These are phyloP conservation scores for Hesperophylax magnus DNA, from an alignment of 1,140 invertebrate genomes.

Conservation along the genomic window DNA sequence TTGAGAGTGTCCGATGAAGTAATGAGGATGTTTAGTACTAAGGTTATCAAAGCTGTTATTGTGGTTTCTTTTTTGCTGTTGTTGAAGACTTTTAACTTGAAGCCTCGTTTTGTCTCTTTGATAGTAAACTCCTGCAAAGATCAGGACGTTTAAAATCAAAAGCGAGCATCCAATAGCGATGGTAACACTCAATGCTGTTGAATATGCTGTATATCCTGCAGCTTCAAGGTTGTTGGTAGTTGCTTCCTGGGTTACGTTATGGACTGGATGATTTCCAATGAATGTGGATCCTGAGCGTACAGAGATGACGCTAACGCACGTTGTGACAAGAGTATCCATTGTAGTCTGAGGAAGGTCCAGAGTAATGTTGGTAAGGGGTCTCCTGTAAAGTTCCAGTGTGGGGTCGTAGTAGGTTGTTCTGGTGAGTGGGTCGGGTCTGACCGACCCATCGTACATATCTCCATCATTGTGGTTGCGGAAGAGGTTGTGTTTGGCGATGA, in stretches of 20 bases:
- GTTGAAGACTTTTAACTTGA: conserved; percentile 83
- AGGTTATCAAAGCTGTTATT: conserved; percentile 80
- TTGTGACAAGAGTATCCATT: conserved; percentile 65
- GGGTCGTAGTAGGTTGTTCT: conserved; percentile 70
- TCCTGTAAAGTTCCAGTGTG: conserved; percentile 70
- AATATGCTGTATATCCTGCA: conserved; percentile 86
- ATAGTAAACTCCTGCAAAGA: conserved; percentile 95
- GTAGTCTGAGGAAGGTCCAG: conserved; percentile 64
- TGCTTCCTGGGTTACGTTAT: conserved; percentile 55
- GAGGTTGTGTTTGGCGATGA: conserved; percentile 85
- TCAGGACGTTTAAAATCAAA: conserved; percentile 90
- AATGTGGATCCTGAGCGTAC: conserved; percentile 65
- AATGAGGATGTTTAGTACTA: conserved; percentile 76
- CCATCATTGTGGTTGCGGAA: conserved; percentile 88
- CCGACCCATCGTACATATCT: conserved; percentile 82
- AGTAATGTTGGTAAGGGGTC: conserved; percentile 73
- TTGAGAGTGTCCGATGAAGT: conserved; percentile 77
- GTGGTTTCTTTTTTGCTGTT: conserved; percentile 79
- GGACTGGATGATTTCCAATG: conserved; percentile 45
- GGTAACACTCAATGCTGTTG: conserved; percentile 90
- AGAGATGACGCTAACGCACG: conserved; percentile 70
- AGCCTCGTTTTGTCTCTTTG: conserved; percentile 88
- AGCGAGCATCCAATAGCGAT: conserved; percentile 95
- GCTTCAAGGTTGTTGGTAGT: conserved; percentile 60
- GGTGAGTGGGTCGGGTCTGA: conserved; percentile 72